A percentile compares a stretch with the other conserved stretches of the same genome.
These are phyloP conservation scores for Epistrophe eligans DNA, from an alignment of 2,888 invertebrate genomes.

Conservation along the genomic window DNA sequence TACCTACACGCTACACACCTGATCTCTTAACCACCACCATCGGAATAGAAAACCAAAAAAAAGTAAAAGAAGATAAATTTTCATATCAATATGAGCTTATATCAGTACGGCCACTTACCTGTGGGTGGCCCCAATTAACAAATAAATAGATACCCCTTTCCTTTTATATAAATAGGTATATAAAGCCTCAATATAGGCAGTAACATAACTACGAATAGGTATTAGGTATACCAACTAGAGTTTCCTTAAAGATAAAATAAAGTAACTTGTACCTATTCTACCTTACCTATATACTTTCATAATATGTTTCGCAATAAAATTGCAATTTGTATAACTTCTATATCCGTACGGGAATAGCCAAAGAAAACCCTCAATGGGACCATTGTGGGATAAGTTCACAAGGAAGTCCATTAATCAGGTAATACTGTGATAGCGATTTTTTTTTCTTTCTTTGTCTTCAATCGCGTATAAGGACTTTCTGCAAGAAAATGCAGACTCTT, in stretches of 20 bases:
- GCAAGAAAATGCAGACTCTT: background rate
- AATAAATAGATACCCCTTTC: background rate
- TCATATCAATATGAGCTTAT: background rate
- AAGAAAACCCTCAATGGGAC: slow-evolving; percentile 11
- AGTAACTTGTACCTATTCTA: background rate
- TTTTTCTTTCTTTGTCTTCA: background rate
- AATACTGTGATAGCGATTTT: slow-evolving; percentile 5
- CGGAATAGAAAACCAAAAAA: background rate
- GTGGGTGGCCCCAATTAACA: background rate
- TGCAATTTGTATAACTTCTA: slow-evolving; percentile 60
- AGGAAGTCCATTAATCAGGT: slow-evolving; percentile 59
- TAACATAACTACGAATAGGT: background rate
- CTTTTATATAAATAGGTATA: background rate
- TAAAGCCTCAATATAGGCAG: background rate
- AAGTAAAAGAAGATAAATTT: background rate
- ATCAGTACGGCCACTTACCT: background rate
- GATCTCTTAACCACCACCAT: background rate
- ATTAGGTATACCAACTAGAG: background rate
- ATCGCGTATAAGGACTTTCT: slow-evolving; percentile 8
- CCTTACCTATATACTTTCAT: slow-evolving; percentile 1
- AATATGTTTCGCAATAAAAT: slow-evolving; percentile 52
- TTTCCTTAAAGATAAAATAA: background rate
- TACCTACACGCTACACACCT: no score
- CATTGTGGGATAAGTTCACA: slow-evolving; percentile 23
- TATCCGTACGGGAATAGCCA: slow-evolving; percentile 11